phyloP scores from a whole-genome alignment of 2,113 vertebrate species.

The rabbit (Oryctolagus cuniculus) region DNA sequence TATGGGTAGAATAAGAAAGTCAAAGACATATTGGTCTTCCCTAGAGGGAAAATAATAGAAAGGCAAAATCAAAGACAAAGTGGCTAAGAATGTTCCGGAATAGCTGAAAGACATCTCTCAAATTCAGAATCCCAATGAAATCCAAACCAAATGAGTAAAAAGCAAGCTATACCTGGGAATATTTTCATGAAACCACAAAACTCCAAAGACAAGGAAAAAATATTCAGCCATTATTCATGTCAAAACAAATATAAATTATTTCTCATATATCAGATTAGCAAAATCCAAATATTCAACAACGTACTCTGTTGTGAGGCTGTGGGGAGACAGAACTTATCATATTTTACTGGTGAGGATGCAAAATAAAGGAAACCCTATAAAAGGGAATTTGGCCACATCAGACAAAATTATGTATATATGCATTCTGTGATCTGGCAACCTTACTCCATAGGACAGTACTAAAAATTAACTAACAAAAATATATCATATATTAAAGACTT shows the following conservation, averaged over 20 bases:
- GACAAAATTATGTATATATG: neutral
- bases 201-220: slow-evolving; percentile 21
- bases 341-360: neutral
- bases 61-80: neutral
- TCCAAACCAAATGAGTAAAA: slow-evolving; percentile 33
- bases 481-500: neutral
- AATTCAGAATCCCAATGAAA: slow-evolving; percentile 50
- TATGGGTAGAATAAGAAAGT: neutral
- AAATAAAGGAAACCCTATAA: neutral
- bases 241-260: slow-evolving; percentile 42
- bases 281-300: slow-evolving; percentile 18
- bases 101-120: neutral
- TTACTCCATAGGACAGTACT: neutral
- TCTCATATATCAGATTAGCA: neutral
- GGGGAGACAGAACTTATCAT: neutral
- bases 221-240: slow-evolving; percentile 42
- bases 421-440: neutral
- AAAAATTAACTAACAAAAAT: neutral
- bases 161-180: neutral
- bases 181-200: slow-evolving; percentile 17
- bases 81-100: slow-evolving; percentile 11
- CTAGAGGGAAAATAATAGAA: neutral
- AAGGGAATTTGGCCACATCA: neutral
- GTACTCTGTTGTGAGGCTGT: neutral
- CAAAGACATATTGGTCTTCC: neutral